Conservation (phyloP, 2,888 invertebrate species). For the Pyrrhia umbra region DNA sequence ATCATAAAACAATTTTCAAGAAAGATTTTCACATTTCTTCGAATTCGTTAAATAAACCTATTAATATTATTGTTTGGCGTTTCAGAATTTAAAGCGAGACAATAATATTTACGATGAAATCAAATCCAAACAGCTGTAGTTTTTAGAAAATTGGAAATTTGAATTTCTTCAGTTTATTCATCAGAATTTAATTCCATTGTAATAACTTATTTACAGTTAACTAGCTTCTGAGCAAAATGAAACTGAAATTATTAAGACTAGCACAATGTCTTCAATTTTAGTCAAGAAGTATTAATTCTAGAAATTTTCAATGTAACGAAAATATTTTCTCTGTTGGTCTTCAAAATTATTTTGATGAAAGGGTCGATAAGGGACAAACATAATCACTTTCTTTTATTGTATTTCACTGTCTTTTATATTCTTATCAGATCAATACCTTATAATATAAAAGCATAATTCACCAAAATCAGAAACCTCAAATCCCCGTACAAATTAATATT, state of each 20-base stretch:
- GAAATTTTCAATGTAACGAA: background rate
- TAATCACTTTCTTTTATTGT: background rate
- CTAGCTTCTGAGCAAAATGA: constrained; percentile 26
- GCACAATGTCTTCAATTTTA: constrained; percentile 24
- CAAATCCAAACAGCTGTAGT: constrained; percentile 11
- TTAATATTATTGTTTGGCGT: background rate
- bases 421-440: background rate
- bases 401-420: constrained; percentile 5
- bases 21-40: background rate
- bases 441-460: constrained; percentile 1
- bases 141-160: constrained; percentile 13
- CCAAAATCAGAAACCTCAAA: constrained; percentile 14
- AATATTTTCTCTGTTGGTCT: background rate
- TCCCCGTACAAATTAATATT: constrained; percentile 43
- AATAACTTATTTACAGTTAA: constrained; percentile 34
- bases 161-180: constrained; percentile 25
- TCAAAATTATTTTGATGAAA: background rate
- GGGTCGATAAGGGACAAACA: background rate
- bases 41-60: background rate
- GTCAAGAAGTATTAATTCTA: constrained; percentile 26
- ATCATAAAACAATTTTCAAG: background rate
- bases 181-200: constrained; percentile 30
- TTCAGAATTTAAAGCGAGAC: constrained; percentile 7
- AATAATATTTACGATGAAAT: constrained; percentile 15
- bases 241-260: constrained; percentile 16